Evolutionary conservation across 2,888 invertebrate species (phyloP), one percentile per base, ranked within the genome.

Genomic region (Scaptomyza tumidula): DNA sequence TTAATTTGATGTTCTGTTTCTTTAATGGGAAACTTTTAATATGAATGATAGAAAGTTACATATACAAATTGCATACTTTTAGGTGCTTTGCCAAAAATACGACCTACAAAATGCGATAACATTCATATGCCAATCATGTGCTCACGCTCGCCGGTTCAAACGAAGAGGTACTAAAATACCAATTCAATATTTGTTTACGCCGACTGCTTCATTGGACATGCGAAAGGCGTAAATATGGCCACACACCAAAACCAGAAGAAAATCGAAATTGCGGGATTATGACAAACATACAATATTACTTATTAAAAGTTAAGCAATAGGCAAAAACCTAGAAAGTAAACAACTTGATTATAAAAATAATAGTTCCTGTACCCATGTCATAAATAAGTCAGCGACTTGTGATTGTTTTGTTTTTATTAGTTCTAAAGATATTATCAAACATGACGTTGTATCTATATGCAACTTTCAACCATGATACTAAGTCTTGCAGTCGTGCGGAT

Each of bases 241-340:
- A 73, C 78, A 33, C 43, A 55, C 37, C 57, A 63, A 67, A 10
- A 70, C 45, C 45, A 27, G 46, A 52, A 75, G 50, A 74, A 44
- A 48, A 60, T 62, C 64, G 68, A 87, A 82, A 79, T 86, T 64
- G 64, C 54, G 4, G 59, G 45, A 49, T 54, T 77, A 77, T 83
- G 83, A 60, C 62, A 56, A 43, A 72, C 75, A 88, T 84, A 84
- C 78, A 58, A 55, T 71, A 63, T 75, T 56, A 61, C 63, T 64
- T 37, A 83, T 84, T 88, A 86, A 71, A 33, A 54, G 48, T 45
- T 53, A 31, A 16, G 16, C 67, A 63, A 60, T 27, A 41, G 14
- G 19, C 31, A 41, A 48, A 50, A 13, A 33, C 41, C 63, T 55
- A 33, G 72, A 80, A 75, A 71, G 76, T 77, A 81, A 85, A 71